A percentile compares a stretch with the other conserved stretches of the same genome.
Evolutionary conservation across 1,140 invertebrate genomes (phyloP).

Genomic region (Drosophila orosa): DNA sequence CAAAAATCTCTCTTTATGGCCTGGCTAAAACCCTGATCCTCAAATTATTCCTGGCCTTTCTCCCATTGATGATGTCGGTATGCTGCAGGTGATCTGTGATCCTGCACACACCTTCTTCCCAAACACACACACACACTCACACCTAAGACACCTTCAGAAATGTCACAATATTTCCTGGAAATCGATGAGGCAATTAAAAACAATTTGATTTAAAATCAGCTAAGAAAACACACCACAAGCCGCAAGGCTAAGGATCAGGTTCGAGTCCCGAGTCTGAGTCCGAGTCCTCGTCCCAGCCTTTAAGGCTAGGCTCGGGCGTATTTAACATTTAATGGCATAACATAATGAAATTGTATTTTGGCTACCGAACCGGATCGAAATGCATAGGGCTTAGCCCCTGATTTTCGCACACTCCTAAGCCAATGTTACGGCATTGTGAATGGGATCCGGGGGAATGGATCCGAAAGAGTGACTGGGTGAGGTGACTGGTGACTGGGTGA

Average conservation of each 20-base stretch:
- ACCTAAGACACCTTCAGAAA: not conserved
- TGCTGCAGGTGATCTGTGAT: conserved; percentile 9
- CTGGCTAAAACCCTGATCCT: not conserved
- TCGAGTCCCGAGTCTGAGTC: not conserved
- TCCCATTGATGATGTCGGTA: not conserved
- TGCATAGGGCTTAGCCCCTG: conserved; percentile 54
- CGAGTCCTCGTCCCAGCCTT: not conserved
- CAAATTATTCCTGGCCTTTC: not conserved
- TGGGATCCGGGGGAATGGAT: conserved; percentile 23
- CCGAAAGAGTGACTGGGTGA: conserved; percentile 12
- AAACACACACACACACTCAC: conserved; percentile 2
- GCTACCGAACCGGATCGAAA: conserved; percentile 54
- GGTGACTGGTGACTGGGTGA: too few species aligned
- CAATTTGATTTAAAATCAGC: conserved; percentile 80
- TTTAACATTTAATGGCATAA: conserved; percentile 80
- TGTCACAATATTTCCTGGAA: conserved; percentile 75
- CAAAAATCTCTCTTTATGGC: not conserved
- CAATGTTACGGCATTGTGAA: conserved; percentile 82
- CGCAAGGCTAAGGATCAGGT: conserved; percentile 12
- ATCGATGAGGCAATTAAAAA: conserved; percentile 72
- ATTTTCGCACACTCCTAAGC: conserved; percentile 78
- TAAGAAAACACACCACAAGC: conserved; percentile 68
- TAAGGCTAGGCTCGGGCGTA: conserved; percentile 20
- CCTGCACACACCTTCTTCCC: conserved; percentile 5
- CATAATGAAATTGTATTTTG: conserved; percentile 73